A percentile compares a stretch with the other conserved stretches of the same genome.
phyloP scores from a whole-genome alignment of 2,888 invertebrate species.

The Kryphioiulus occultus region DNA sequence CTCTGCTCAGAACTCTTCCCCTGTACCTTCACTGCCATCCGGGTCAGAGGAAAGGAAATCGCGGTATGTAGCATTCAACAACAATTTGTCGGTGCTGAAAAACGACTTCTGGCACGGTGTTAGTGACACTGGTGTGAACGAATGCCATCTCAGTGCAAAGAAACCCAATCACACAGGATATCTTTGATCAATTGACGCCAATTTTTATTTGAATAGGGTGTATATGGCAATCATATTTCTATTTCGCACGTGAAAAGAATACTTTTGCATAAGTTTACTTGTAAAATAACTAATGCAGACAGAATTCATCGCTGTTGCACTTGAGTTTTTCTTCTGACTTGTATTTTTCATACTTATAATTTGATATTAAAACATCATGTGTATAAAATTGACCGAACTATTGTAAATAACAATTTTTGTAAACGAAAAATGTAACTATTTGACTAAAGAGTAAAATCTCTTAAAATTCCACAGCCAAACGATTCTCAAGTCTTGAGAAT shows the following conservation, averaged over 20 bases:
- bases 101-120: constrained; percentile 39
- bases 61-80: not conserved
- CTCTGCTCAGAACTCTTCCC: not conserved
- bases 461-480: too few species aligned
- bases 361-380: not conserved
- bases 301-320: not conserved
- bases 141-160: not conserved
- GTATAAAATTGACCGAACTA: not conserved
- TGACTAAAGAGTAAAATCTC: too few species aligned
- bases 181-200: not conserved
- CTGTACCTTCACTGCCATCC: not conserved
- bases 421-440: too few species aligned
- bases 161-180: not conserved
- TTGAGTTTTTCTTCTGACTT: not conserved
- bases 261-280: not conserved
- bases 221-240: not conserved
- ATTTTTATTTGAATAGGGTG: not conserved
- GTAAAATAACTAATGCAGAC: not conserved
- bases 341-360: not conserved
- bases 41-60: constrained; percentile 20
- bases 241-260: not conserved
- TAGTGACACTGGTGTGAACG: not conserved
- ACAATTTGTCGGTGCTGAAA: constrained; percentile 10
- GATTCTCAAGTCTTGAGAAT: too few species aligned
- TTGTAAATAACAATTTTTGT: not conserved